Evolutionary conservation across 1,140 invertebrate species (phyloP).

Genomic region (Asbolus verrucosus): DNA sequence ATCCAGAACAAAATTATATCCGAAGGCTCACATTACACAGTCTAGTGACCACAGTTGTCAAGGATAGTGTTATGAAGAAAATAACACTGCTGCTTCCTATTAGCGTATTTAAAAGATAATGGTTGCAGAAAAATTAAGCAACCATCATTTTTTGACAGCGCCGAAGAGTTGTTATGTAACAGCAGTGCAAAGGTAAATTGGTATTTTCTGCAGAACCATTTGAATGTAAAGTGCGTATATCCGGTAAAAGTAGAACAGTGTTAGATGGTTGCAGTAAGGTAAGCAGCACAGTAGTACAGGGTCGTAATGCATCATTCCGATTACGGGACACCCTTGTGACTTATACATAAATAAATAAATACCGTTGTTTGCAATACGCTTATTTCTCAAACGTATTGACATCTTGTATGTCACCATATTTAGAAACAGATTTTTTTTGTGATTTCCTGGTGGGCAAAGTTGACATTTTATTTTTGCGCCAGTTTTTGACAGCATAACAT

Average conservation of each 20-base stretch:
- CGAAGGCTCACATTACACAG: conserved; percentile 40
- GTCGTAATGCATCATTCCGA: conserved; percentile 45
- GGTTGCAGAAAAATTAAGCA: conserved; percentile 20
- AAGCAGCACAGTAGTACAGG: conserved; percentile 46
- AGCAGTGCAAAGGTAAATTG: not conserved
- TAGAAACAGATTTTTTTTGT: not conserved
- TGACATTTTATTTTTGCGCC: too few relatives aligned
- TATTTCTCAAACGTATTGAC: conserved; percentile 26
- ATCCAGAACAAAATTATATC: conserved; percentile 29
- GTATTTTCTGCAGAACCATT: conserved; percentile 35
- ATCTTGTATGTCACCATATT: too few relatives aligned
- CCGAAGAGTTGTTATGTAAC: conserved; percentile 1
- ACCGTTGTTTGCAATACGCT: not conserved
- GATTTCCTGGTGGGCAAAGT: not conserved
- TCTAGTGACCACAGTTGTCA: conserved; percentile 42
- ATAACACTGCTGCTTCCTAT: conserved; percentile 36
- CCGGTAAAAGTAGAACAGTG: conserved; percentile 46
- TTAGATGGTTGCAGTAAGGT: conserved; percentile 43
- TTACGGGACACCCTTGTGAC: conserved; percentile 34
- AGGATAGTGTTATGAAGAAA: conserved; percentile 37
- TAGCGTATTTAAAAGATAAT: conserved; percentile 25
- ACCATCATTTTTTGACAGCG: not conserved
- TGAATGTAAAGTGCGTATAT: conserved; percentile 47
- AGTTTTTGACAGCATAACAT: too few relatives aligned
- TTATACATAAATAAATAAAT: conserved; percentile 42